A percentile compares a stretch with the other conserved stretches of the same genome.
These are phyloP conservation scores for Lanius collurio DNA, from an alignment of 2,113 vertebrate species.

Conservation along the genomic window DNA sequence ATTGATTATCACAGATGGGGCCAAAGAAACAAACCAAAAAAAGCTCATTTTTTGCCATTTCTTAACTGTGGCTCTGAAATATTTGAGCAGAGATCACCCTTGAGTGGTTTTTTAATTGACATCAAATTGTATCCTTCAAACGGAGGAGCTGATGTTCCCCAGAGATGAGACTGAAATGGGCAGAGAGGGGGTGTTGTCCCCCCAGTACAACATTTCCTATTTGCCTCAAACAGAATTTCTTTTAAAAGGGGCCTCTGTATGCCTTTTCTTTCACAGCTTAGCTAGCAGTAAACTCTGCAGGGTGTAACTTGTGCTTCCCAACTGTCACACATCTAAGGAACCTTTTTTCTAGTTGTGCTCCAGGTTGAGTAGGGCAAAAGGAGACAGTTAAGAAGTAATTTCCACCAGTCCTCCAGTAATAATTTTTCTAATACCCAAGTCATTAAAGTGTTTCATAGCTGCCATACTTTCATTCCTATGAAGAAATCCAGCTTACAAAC, in stretches of 20 bases:
- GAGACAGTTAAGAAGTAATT: background rate
- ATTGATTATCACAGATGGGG: background rate
- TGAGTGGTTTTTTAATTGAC: background rate
- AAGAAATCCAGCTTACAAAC: background rate
- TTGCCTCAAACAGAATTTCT: background rate
- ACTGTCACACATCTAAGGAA: background rate
- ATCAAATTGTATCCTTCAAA: background rate
- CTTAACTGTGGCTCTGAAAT: background rate
- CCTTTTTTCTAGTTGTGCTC: background rate
- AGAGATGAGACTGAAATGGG: background rate
- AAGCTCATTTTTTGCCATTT: background rate
- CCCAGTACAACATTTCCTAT: background rate
- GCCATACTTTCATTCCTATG: background rate
- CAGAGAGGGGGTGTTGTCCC: too few species aligned
- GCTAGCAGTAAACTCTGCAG: background rate
- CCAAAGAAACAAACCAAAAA: background rate
- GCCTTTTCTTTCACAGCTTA: background rate
- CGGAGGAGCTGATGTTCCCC: background rate
- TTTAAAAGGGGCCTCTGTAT: background rate
- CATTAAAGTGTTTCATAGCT: background rate
- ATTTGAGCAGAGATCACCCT: background rate
- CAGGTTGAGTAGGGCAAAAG: background rate
- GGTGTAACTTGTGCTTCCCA: background rate
- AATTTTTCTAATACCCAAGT: background rate
- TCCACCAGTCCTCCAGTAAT: background rate